These are phyloP conservation scores for Ataeniobius toweri DNA, from an alignment of 2,797 vertebrate genomes.

Conservation along the genomic window DNA sequence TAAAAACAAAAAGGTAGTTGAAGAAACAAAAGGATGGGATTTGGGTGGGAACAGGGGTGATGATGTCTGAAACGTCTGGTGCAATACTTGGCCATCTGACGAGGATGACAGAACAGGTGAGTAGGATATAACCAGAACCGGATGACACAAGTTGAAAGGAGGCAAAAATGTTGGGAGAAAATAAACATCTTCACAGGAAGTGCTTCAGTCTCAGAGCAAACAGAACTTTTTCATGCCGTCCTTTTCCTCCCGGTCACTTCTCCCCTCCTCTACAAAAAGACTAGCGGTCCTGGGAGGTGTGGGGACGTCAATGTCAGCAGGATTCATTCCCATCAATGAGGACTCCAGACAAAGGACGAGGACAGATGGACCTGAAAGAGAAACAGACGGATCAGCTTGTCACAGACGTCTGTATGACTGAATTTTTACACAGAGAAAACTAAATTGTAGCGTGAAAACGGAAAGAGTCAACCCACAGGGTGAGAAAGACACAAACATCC, in stretches of 20 bases:
- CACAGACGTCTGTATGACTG: not conserved
- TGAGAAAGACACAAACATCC: constrained; percentile 50
- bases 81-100: constrained; percentile 42
- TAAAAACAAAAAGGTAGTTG: constrained; percentile 73
- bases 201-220: constrained; percentile 66
- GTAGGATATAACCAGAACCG: constrained; percentile 21
- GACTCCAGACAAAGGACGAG: constrained; percentile 59
- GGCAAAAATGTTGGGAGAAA: constrained; percentile 37
- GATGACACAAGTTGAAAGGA: constrained; percentile 50
- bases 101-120: constrained; percentile 37
- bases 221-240: constrained; percentile 63
- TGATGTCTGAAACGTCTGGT: constrained; percentile 53
- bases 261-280: constrained; percentile 45
- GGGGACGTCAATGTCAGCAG: constrained; percentile 60
- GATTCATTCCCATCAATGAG: constrained; percentile 55
- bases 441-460: constrained; percentile 17
- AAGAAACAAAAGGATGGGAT: constrained; percentile 50
- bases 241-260: constrained; percentile 53
- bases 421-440: constrained; percentile 13
- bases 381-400: constrained; percentile 23
- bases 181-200: constrained; percentile 64
- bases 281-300: constrained; percentile 54
- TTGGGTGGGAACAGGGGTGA: constrained; percentile 24
- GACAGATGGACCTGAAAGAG: constrained; percentile 56
- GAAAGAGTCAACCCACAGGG: constrained; percentile 35